These are phyloP conservation scores for Mormyrops boulengeri DNA, from an alignment of 2,797 vertebrate genomes.

Conservation along the genomic window DNA sequence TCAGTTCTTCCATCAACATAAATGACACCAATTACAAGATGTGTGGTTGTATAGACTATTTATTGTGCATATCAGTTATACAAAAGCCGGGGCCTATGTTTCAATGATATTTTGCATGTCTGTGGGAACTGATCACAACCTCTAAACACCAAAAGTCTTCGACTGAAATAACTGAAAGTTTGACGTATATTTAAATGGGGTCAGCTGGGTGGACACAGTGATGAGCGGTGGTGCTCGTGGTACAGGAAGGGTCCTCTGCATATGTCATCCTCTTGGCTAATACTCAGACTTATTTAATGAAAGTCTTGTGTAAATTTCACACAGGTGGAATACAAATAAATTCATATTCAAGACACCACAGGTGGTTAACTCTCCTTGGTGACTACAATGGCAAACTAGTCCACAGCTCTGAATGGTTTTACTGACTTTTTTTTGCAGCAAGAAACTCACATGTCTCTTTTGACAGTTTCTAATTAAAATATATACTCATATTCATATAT, in stretches of 20 bases:
- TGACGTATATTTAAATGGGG: not conserved
- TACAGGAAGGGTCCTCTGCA: too few relatives aligned
- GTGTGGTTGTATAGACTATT: not conserved
- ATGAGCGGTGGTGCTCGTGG: not conserved
- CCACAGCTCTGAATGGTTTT: not conserved
- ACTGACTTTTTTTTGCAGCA: not conserved
- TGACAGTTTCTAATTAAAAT: not conserved
- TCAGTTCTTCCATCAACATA: not conserved
- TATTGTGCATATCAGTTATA: not conserved
- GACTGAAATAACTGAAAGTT: not conserved
- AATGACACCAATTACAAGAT: not conserved
- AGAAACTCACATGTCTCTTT: not conserved
- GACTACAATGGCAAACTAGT: not conserved
- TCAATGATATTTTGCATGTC: not conserved
- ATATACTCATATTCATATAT: not conserved
- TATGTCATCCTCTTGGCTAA: not conserved
- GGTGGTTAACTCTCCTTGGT: not conserved
- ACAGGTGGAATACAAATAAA: not conserved
- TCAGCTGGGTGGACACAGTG: not conserved
- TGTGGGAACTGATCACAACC: not conserved
- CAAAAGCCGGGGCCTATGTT: not conserved
- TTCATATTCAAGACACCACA: not conserved
- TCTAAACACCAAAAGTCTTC: not conserved
- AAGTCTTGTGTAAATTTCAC: not conserved
- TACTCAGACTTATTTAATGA: not conserved